phyloP scores from a whole-genome alignment of 1,140 invertebrate species.

The Bombus breviceps region DNA sequence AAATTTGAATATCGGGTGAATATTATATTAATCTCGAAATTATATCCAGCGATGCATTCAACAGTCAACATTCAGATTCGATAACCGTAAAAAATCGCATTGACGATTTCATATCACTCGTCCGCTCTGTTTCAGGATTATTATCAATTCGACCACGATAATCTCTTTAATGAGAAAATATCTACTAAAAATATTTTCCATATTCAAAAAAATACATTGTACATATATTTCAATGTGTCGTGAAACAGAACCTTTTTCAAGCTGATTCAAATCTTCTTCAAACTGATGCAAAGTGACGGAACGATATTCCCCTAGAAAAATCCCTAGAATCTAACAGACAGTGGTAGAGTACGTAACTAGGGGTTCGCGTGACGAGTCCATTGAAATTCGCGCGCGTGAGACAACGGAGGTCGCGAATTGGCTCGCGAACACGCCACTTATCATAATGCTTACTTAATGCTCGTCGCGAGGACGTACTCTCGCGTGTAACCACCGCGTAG shows the following conservation, averaged over 20 bases:
- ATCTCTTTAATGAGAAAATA: neutral
- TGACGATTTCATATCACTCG: neutral
- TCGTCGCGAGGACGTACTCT: conserved; percentile 67
- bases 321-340: neutral
- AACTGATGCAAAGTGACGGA: neutral
- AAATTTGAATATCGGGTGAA: neutral
- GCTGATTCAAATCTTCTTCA: neutral
- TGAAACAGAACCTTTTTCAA: neutral
- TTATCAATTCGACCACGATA: neutral
- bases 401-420: conserved; percentile 48
- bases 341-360: neutral
- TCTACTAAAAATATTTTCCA: neutral
- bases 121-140: neutral
- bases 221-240: neutral
- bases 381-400: conserved; percentile 51
- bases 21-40: neutral
- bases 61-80: neutral
- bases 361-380: conserved; percentile 14
- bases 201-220: neutral
- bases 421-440: conserved; percentile 59
- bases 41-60: neutral
- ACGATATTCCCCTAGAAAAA: neutral
- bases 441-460: conserved; percentile 74
- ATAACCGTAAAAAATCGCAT: neutral
- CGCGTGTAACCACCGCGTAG: conserved; percentile 73